Evolutionary conservation across 2,113 vertebrate species (phyloP), one percentile per base, ranked within the genome.

Genomic region (Phylloscopus trochilus): DNA sequence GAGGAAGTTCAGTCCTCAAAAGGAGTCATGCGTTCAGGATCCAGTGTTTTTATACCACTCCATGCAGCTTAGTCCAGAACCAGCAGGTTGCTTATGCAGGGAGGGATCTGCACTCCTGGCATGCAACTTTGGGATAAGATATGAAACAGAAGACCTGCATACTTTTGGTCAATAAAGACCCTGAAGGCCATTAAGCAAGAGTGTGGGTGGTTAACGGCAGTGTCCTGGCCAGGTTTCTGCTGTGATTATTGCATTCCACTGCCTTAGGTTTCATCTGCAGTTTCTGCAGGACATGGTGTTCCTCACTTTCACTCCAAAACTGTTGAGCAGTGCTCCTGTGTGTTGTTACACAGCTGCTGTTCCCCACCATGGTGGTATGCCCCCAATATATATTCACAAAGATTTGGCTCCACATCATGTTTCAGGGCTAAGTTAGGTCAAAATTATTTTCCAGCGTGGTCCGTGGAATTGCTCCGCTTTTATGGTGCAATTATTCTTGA

Each of bases 241-340:
- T 88, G 85, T 0, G 15, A 79, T 95, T 96, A 86, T 94, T 94
- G 72, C 87, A 95, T 95, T 96, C 93, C 90, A 77, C 78, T 67
- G 85, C 90, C 93, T 88, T 80, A 85, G 9, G 39, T 95, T 95
- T 92, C 89, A 63, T 94, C 87, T 95, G 78, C 84, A 92, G 66
- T 92, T 97, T 93, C 87, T 91, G 76, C 44, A 83, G 83, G 89
- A 87, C 89, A 73, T 89, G 74, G 83, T 88, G 87, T 92, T 97
- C 82, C 52, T 92, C 82, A 74, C 78, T 94, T 95, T 94, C 84
- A 74, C 75, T 85, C 83, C 5, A 12, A 90, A 93, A 77, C 75
- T 1, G 0, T 70, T 90, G 87, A 89, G 89, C 64, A 55, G 46
- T 41, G 84, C 84, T 95, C 70, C 82, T 93, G 75, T 92, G 58